Evolutionary conservation across 2,797 vertebrate genomes (phyloP), one percentile per base, ranked within the genome.

Genomic region (Bradypodion ventrale): DNA sequence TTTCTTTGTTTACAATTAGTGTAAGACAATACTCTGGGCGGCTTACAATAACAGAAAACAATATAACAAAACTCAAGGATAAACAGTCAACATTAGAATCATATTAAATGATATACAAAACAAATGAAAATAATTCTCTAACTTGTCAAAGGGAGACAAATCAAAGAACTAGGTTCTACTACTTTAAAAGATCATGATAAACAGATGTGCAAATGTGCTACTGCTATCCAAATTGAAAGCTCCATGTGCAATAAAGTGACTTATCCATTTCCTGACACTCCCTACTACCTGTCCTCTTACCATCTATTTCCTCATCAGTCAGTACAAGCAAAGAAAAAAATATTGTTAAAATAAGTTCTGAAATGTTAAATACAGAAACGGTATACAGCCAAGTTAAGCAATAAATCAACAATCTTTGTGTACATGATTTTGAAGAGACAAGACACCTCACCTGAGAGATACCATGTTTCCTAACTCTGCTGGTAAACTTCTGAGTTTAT

Each of bases 401-500:
- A 27, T 23, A 12, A 35, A 37, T 19, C 35, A 16, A 84, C 40
- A 65, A 7, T 1, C 12, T 78, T 79, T 63, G 4, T 52, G 35
- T 9, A 32, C 6, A 27, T 59, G 19, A 35, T 75, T 35, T 16
- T 49, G 21, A 44, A 44, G 0, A 40, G 32, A 5, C 25, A 76
- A 13, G 32, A 0, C 29, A 78, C 74, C 85, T 95, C 83, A 99
- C 99, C 99, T 99, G 99, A 99, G 99, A 97, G 98, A 98, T 91
- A 99, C 98, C 98, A 99, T 99, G 95, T 99, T 99, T 96, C 98
- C 99, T 95, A 99, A 97, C 95, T 99, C 98, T 94, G 98, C 98
- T 93, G 99, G 99, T 96, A 99, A 97, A 96, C 98, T 99, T 96
- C 98, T 97, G 91, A 99, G 98, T 96, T 99, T 99, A 96, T 99